Evolutionary conservation across 2,797 vertebrate genomes (phyloP).

Genomic region (Mycteria americana): DNA sequence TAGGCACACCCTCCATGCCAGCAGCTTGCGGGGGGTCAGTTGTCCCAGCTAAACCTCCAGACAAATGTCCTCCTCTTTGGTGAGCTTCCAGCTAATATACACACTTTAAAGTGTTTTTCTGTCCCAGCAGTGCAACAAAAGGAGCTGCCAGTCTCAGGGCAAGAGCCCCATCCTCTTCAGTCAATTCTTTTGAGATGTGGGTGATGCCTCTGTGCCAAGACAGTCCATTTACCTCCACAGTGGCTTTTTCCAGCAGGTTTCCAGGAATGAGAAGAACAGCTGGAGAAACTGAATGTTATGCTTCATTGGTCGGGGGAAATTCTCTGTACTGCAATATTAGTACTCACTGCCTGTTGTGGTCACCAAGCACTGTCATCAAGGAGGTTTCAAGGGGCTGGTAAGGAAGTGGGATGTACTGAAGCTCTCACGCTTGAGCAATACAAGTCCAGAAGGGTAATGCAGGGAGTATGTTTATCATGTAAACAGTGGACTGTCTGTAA

Average conservation of each 20-base stretch:
- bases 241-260: slow-evolving; percentile 61
- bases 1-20: background rate
- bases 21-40: background rate
- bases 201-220: background rate
- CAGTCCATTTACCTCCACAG: slow-evolving; percentile 14
- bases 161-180: background rate
- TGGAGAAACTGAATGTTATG: slow-evolving; percentile 69
- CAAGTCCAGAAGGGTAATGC: slow-evolving; percentile 57
- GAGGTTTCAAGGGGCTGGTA: slow-evolving; percentile 66
- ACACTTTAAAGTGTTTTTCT: slow-evolving; percentile 26
- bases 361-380: slow-evolving; percentile 68
- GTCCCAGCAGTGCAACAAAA: background rate
- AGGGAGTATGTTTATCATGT: slow-evolving; percentile 59
- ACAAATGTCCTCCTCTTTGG: background rate
- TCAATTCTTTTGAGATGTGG: background rate
- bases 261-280: slow-evolving; percentile 68
- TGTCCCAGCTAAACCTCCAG: background rate
- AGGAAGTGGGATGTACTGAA: slow-evolving; percentile 72
- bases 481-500: slow-evolving; percentile 44
- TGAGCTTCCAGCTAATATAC: background rate
- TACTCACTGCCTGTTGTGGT: slow-evolving; percentile 69
- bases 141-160: background rate
- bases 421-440: slow-evolving; percentile 66
- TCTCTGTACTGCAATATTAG: slow-evolving; percentile 70
- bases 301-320: slow-evolving; percentile 70